Percentiles rank a stretch among this genome's conserved stretches.
phyloP scores from a whole-genome alignment of 2,113 vertebrate genomes.

The Otocyon megalotis region DNA sequence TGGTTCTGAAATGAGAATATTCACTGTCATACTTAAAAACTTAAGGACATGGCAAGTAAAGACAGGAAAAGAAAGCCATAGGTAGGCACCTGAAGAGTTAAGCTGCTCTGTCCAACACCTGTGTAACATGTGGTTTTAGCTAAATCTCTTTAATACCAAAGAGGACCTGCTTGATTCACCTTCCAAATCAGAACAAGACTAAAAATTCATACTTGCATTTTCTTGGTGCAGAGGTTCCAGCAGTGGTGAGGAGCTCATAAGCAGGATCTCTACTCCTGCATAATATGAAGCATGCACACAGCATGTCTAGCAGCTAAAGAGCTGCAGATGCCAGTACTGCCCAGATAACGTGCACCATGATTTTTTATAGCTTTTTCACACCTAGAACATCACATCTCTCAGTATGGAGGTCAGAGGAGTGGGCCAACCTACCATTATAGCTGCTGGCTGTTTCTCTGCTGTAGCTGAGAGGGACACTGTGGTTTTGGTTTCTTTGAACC shows the following conservation, averaged over 20 bases:
- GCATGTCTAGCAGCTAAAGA: slow-evolving; percentile 96
- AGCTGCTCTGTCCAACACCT: slow-evolving; percentile 86
- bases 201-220: slow-evolving; percentile 68
- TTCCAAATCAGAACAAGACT: slow-evolving; percentile 75
- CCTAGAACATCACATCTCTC: slow-evolving; percentile 98
- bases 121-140: slow-evolving; percentile 84
- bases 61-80: slow-evolving; percentile 32
- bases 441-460: slow-evolving; percentile 93
- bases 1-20: slow-evolving; percentile 79
- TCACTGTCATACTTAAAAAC: slow-evolving; percentile 76
- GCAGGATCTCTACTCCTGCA: slow-evolving; percentile 94
- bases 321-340: slow-evolving; percentile 95
- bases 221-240: slow-evolving; percentile 92
- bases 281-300: slow-evolving; percentile 94
- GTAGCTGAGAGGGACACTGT: slow-evolving; percentile 97
- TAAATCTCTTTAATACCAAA: slow-evolving; percentile 55
- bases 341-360: slow-evolving; percentile 99
- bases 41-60: slow-evolving; percentile 65
- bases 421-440: slow-evolving; percentile 93
- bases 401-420: slow-evolving; percentile 93
- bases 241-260: slow-evolving; percentile 94
- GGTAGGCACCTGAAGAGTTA: slow-evolving; percentile 78
- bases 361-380: slow-evolving; percentile 97
- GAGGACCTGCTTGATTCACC: slow-evolving; percentile 77
- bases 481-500: slow-evolving; percentile 97